These are phyloP conservation scores for Acanthopagrus latus DNA, from an alignment of 2,797 vertebrate species.

Conservation along the genomic window DNA sequence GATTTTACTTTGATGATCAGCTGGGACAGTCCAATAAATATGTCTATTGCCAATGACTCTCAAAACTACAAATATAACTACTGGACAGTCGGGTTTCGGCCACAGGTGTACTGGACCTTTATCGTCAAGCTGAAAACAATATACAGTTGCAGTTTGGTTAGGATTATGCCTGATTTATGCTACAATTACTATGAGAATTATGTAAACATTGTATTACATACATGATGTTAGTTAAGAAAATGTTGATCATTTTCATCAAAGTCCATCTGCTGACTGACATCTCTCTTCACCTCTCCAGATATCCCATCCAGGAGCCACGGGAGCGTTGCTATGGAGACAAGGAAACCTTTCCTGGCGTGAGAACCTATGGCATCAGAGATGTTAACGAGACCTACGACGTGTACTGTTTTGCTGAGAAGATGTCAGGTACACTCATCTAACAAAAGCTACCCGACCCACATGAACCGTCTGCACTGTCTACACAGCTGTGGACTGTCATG, in stretches of 20 bases:
- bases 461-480: background rate
- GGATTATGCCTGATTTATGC: too few species aligned
- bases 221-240: too few species aligned
- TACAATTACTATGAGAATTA: too few species aligned
- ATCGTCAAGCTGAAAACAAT: too few species aligned
- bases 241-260: background rate
- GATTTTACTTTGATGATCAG: too few species aligned
- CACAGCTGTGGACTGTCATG: background rate
- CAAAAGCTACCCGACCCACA: background rate
- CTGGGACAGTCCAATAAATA: too few species aligned
- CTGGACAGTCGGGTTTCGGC: too few species aligned
- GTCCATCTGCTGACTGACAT: slow-evolving; percentile 1
- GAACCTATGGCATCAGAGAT: slow-evolving; percentile 96
- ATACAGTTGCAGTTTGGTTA: too few species aligned
- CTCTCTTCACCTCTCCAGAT: slow-evolving; percentile 81
- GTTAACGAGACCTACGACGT: slow-evolving; percentile 97
- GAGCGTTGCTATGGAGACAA: slow-evolving; percentile 96
- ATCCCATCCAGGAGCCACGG: slow-evolving; percentile 95
- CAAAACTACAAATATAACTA: too few species aligned
- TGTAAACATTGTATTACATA: too few species aligned
- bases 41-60: too few species aligned
- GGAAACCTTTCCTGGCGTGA: slow-evolving; percentile 93
- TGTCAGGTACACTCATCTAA: slow-evolving; percentile 88
- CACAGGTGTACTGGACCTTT: too few species aligned
- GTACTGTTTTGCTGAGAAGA: slow-evolving; percentile 97